Conservation (phyloP, 1,140 invertebrate species). For the Zaprionus camerounensis region DNA sequence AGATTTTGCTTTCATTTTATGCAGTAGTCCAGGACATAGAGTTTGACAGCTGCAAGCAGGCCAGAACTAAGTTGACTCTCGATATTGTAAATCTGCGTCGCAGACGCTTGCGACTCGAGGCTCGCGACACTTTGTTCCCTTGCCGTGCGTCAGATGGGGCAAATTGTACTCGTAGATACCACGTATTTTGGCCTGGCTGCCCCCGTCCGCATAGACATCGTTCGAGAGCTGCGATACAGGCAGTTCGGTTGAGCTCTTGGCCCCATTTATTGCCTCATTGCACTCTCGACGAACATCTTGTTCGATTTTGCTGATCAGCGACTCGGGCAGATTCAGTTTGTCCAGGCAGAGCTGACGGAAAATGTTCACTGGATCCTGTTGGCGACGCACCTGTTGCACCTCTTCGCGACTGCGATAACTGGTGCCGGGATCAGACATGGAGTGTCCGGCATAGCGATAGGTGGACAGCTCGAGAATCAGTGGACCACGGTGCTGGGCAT, state of each 20-base stretch:
- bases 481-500: slow-evolving; percentile 92
- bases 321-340: slow-evolving; percentile 85
- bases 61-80: too few relatives aligned
- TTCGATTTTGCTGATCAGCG: slow-evolving; percentile 85
- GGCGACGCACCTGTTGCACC: slow-evolving; percentile 94
- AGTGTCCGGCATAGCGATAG: slow-evolving; percentile 91
- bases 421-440: slow-evolving; percentile 92
- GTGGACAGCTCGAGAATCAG: slow-evolving; percentile 93
- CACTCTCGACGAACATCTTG: slow-evolving; percentile 89
- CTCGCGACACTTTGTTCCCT: neutral
- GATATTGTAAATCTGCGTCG: too few relatives aligned
- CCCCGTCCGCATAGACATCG: slow-evolving; percentile 90
- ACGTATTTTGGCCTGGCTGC: slow-evolving; percentile 43
- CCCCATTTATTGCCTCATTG: slow-evolving; percentile 88
- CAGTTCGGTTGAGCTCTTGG: slow-evolving; percentile 92
- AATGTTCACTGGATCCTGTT: slow-evolving; percentile 93
- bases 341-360: slow-evolving; percentile 89
- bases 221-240: slow-evolving; percentile 91
- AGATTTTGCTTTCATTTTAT: neutral
- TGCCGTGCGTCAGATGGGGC: slow-evolving; percentile 20
- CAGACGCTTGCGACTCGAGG: neutral
- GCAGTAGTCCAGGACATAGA: neutral
- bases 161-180: slow-evolving; percentile 42
- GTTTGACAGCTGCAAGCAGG: too few relatives aligned
- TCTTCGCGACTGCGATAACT: slow-evolving; percentile 93